These are phyloP conservation scores for Leucoraja ocellata DNA, from an alignment of 2,797 vertebrate species.

Conservation along the genomic window DNA sequence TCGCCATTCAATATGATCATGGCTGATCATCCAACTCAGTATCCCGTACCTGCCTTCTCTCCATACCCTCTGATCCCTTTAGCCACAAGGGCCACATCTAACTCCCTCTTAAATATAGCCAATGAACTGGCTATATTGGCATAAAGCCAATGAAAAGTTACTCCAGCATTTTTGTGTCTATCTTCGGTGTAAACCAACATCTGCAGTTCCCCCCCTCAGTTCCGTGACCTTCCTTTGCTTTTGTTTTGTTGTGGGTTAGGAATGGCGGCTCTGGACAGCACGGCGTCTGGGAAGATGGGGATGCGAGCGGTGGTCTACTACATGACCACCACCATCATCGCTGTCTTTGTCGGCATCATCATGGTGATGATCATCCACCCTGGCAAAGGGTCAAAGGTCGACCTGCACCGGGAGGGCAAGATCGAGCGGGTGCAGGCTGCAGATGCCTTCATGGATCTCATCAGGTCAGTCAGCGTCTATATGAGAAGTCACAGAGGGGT, in stretches of 20 bases:
- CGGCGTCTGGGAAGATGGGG: conserved; percentile 88
- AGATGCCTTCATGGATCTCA: conserved; percentile 90
- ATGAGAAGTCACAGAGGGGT: too few species aligned
- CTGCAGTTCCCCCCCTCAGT: too few species aligned
- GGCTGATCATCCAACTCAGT: too few species aligned
- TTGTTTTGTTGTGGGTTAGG: conserved; percentile 57
- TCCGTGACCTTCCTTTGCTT: background rate
- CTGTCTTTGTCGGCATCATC: conserved; percentile 88
- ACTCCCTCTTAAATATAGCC: too few species aligned
- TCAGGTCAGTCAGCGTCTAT: conserved; percentile 60
- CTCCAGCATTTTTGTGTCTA: too few species aligned
- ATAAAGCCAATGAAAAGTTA: too few species aligned
- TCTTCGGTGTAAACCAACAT: too few species aligned
- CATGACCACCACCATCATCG: conserved; percentile 86
- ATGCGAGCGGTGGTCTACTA: conserved; percentile 81
- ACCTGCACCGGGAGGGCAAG: conserved; percentile 61
- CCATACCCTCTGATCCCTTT: too few species aligned
- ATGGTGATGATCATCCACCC: conserved; percentile 84
- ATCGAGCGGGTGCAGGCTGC: conserved; percentile 79
- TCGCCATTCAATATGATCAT: too few species aligned
- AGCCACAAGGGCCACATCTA: too few species aligned
- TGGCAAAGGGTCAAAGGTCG: conserved; percentile 80
- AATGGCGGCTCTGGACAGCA: conserved; percentile 87
- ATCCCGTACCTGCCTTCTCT: too few species aligned
- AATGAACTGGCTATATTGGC: too few species aligned